Evolutionary conservation across 2,797 vertebrate genomes (phyloP), one percentile per base, ranked within the genome.

Genomic region (Phataginus tetradactyla): DNA sequence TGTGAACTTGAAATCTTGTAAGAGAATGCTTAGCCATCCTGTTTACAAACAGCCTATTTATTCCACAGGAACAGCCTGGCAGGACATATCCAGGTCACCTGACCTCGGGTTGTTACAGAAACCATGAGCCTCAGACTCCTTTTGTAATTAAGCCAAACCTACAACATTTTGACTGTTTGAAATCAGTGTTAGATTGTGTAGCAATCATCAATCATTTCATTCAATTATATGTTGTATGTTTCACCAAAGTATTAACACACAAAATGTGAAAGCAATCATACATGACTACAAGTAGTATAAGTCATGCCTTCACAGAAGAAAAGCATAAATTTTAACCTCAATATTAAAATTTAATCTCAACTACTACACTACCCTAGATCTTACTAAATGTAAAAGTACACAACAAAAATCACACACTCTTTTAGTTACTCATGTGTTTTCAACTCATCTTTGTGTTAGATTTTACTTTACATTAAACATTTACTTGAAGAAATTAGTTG

Each of bases 81-180:
- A 98, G 81, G 98, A 98, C 37, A n/a, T 95, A 74, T 96, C 95
- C 95, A 92, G 90, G 95, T 98, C 95, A 78, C 75, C 90, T 95
- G 97, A 97, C 96, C 94, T 77, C 53, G 5, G 69, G 90, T 93
- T 96, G 91, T 95, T 94, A 92, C 87, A 97, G 96, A 98, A 97
- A 94, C 90, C 69, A 63, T 86, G 53, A 86, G 69, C 68, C 93
- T 95, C 85, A 86, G 79, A 93, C 42, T 89, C 85, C 94, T 86
- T 32, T 74, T 80, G 49, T 27, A 4, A 4, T 7, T 96, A 91
- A 98, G 96, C 95, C 97, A 98, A 98, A 93, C 23, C 84, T 88
- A 57, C 80, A 97, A 95, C 55, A 86, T 98, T 97, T 94, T 98
- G 96, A 98, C 95, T 1, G 0, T 32, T 42, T 97, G 94, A 94